phyloP scores from a whole-genome alignment of 2,888 invertebrate genomes.

The Sphaerophoria rueppellii region DNA sequence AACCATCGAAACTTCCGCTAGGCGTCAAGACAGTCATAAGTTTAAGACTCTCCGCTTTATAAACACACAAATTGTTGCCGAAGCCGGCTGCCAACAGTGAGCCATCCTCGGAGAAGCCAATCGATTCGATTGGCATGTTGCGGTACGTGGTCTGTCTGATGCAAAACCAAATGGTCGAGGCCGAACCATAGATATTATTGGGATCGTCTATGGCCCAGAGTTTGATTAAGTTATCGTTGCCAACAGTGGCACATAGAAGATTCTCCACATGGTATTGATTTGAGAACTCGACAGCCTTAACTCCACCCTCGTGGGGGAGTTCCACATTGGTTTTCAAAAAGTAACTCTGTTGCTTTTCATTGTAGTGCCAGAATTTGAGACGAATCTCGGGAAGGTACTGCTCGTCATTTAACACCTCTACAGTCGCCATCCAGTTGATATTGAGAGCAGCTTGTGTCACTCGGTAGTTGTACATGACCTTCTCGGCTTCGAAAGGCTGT shows the following conservation, averaged over 20 bases:
- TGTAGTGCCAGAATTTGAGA: slow-evolving; percentile 90
- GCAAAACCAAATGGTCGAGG: slow-evolving; percentile 86
- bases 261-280: slow-evolving; percentile 83
- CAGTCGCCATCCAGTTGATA: slow-evolving; percentile 89
- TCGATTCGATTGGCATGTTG: slow-evolving; percentile 84
- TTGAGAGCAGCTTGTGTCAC: slow-evolving; percentile 87
- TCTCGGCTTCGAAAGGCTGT: slow-evolving; percentile 85
- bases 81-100: slow-evolving; percentile 89
- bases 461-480: slow-evolving; percentile 85
- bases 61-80: slow-evolving; percentile 86
- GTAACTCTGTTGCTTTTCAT: slow-evolving; percentile 86
- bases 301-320: slow-evolving; percentile 86
- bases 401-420: slow-evolving; percentile 85
- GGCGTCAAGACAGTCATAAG: slow-evolving; percentile 84
- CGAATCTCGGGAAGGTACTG: slow-evolving; percentile 85
- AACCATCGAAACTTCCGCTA: slow-evolving; percentile 78
- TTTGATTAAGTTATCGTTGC: slow-evolving; percentile 87
- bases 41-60: slow-evolving; percentile 85
- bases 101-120: slow-evolving; percentile 89
- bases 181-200: slow-evolving; percentile 82
- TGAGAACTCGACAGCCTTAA: slow-evolving; percentile 85
- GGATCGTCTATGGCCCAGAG: slow-evolving; percentile 86
- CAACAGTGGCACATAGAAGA: slow-evolving; percentile 86
- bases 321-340: slow-evolving; percentile 88
- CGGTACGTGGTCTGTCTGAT: slow-evolving; percentile 86